Evolutionary conservation across 2,113 vertebrate species (phyloP).

Genomic region (Dissostichus mawsoni): DNA sequence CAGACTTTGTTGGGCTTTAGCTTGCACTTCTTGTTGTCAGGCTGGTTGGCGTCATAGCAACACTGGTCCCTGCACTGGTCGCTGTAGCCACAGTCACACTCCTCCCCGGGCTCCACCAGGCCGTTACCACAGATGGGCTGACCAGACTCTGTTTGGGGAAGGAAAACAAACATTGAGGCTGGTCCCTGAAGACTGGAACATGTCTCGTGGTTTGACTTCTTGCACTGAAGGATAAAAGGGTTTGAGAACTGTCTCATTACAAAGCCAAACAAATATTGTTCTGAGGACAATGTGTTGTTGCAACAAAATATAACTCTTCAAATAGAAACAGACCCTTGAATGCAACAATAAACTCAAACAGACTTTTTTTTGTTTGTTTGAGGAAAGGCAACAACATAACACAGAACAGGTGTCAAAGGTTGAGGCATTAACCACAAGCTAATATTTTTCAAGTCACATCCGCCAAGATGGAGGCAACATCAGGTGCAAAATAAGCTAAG

Average conservation of each 20-base stretch:
- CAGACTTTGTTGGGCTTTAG: constrained; percentile 90
- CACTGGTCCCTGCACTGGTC: constrained; percentile 97
- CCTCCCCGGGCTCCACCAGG: constrained; percentile 94
- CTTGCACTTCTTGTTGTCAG: constrained; percentile 94
- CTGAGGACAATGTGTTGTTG: neutral
- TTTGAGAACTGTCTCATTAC: neutral
- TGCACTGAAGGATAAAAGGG: neutral
- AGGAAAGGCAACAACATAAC: neutral
- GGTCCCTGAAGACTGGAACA: constrained; percentile 2
- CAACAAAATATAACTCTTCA: neutral
- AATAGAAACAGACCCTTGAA: neutral
- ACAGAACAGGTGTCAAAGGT: neutral
- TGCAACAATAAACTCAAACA: constrained; percentile 2
- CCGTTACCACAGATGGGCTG: constrained; percentile 99
- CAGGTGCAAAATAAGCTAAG: constrained; percentile 8
- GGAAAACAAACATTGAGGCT: constrained; percentile 18
- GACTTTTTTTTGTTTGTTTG: neutral
- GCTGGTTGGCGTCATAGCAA: constrained; percentile 94
- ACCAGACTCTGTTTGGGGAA: constrained; percentile 89
- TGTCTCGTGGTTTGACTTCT: neutral
- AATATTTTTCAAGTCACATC: neutral
- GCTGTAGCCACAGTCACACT: constrained; percentile 98
- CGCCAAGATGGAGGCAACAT: constrained; percentile 17
- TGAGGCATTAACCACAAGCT: neutral
- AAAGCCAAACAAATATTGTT: constrained; percentile 16